Conservation (phyloP, 2,113 vertebrate genomes). For the human (Homo sapiens) region GRCh38 chr2:146340001-146340500, state of each 20-base stretch:
- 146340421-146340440: not conserved
- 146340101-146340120: constrained; percentile 46
- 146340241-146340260: not conserved
- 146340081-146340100: constrained; percentile 38
- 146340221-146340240: constrained; percentile 55
- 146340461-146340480: not conserved
- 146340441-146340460: constrained; percentile 21
- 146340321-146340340: constrained; percentile 21
- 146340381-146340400: constrained; percentile 50
- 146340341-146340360: not conserved
- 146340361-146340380: constrained; percentile 28
- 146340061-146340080: constrained; percentile 29
- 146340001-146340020: constrained; percentile 22
- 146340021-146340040: not conserved
- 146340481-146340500: not conserved
- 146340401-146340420: constrained; percentile 29
- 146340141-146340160: not conserved
- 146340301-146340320: constrained; percentile 58
- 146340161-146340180: not conserved
- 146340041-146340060: not conserved
- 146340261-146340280: constrained; percentile 72
- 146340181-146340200: constrained; percentile 37
- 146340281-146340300: constrained; percentile 70
- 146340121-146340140: constrained; percentile 32
- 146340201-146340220: constrained; percentile 65